Evolutionary conservation across 35 echinoderm and acorn worm genomes (phyloP).

Genomic region (Strongylocentrotus purpuratus): DNA sequence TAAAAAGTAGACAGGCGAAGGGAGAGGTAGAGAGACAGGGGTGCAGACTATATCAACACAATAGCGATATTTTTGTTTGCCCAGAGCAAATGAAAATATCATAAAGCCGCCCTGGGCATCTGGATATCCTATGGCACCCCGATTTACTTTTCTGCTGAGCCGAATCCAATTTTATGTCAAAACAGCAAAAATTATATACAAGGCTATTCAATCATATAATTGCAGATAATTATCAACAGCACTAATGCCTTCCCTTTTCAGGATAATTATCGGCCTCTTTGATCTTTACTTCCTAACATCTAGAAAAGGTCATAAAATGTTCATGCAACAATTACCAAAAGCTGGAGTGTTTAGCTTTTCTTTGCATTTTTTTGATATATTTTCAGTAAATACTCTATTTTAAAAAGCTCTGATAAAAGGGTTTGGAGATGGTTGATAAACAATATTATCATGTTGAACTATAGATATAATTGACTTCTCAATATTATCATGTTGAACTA

Average conservation of each 20-base stretch:
- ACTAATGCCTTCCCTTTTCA: not conserved
- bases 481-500: too few relatives aligned
- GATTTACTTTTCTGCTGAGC: not conserved
- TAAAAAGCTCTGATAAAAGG: too few relatives aligned
- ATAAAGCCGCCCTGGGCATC: not conserved
- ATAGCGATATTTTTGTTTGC: not conserved
- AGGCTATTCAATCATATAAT: conserved; percentile 13
- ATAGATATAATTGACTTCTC: too few relatives aligned
- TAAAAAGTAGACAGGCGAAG: not conserved
- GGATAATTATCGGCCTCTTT: not conserved
- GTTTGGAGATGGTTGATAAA: too few relatives aligned
- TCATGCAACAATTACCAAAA: not conserved
- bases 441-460: too few relatives aligned
- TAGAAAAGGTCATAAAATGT: not conserved
- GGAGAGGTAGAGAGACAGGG: not conserved
- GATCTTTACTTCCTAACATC: not conserved
- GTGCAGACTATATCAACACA: not conserved
- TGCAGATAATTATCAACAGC: conserved; percentile 3
- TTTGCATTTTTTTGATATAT: too few relatives aligned
- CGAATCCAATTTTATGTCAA: not conserved
- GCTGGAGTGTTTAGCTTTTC: too few relatives aligned
- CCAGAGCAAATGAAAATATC: not conserved
- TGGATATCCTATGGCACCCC: not conserved
- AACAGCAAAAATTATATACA: not conserved
- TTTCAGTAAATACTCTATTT: too few relatives aligned